Conservation (phyloP, 2,113 vertebrate genomes). For the Entomyzon cyanotis region DNA sequence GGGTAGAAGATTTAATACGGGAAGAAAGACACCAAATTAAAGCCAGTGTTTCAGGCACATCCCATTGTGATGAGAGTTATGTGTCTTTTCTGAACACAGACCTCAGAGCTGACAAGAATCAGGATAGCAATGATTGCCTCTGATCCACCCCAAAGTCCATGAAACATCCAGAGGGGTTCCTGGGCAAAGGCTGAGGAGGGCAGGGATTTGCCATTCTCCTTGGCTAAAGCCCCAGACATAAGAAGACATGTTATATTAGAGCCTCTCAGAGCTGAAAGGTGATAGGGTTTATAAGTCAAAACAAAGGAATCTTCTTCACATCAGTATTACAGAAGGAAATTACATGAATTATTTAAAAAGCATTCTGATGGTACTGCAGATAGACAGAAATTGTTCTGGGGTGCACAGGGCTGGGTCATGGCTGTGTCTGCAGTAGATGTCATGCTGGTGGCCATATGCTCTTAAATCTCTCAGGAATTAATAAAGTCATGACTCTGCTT, state of each 20-base stretch:
- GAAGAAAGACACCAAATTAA: background rate
- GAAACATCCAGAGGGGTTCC: background rate
- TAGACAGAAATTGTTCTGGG: background rate
- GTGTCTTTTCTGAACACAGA: background rate
- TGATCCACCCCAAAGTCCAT: background rate
- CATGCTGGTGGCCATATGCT: background rate
- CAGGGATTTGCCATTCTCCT: background rate
- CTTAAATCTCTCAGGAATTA: background rate
- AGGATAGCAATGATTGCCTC: background rate
- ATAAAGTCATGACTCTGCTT: background rate
- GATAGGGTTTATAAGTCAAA: background rate
- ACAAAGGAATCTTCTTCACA: background rate
- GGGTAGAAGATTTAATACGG: background rate
- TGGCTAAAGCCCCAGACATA: background rate
- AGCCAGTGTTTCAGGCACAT: background rate
- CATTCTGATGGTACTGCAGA: background rate
- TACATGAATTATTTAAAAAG: background rate
- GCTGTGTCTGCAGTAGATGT: background rate
- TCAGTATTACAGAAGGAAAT: background rate
- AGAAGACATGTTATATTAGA: background rate
- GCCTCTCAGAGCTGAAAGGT: background rate
- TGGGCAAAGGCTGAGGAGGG: background rate
- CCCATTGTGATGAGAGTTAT: background rate
- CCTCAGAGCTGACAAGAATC: background rate
- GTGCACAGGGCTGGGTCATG: background rate